Evolutionary conservation across 2,797 vertebrate genomes (phyloP), one percentile per base, ranked within the genome.

Genomic region (Botia almorhae): DNA sequence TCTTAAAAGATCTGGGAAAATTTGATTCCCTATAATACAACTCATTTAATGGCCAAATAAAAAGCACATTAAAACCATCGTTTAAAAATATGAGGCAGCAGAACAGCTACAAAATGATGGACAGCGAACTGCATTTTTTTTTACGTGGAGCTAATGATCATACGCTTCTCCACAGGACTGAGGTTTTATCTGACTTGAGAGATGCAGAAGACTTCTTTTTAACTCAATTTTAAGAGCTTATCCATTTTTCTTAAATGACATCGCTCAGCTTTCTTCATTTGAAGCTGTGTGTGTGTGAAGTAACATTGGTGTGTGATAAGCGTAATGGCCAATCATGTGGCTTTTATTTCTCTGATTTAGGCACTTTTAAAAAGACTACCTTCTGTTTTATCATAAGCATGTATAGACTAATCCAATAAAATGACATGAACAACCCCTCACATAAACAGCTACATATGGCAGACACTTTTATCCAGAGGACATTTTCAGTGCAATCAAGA

Each of bases 161-260:
- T n/a, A 56, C 7, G 10, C 0, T 3, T 58, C 64, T 68, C 19
- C 12, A 58, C 36, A 11, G 17, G 21, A 11, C 17, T 39, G 14
- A 60, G 7, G 36, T 48, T 48, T 77, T 69, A 61, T 78, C 43
- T 60, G 16, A 69, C 39, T 60, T 78, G 23, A 21, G 43, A 46
- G 65, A 48, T 48, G 39, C 4, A 68, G 36, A 56, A 77, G 16
- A 78, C 12, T 29, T 17, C 11, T 60, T 76, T 69, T 69, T 36
- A 69, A 61, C 55, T 69, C 4, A 48, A 50, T 69, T 68, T 78
- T 53, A 69, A 78, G 76, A 58, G 76, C 39, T 77, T 19, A 14
- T 12, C 39, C 8, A 50, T 69, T 78, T 50, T 78, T 60, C 43
- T 60, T 17, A 50, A 69, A 60, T 69, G 55, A 36, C 39, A 50